Evolutionary conservation across 2,113 vertebrate genomes (phyloP), one percentile per base, ranked within the genome.

Genomic region (Phrynosoma platyrhinos): DNA sequence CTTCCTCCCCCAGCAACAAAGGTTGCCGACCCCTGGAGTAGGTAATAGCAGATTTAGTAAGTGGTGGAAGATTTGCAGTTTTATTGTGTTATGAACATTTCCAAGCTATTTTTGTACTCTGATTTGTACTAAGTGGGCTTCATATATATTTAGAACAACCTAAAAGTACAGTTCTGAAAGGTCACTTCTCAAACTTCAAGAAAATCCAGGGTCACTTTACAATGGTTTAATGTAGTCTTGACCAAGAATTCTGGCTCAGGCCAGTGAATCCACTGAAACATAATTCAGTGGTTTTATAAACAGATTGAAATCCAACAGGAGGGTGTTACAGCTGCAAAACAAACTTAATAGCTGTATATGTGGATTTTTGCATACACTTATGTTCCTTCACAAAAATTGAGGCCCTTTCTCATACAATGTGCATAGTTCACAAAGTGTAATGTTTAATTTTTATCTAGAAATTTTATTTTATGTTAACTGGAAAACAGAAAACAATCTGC

Each of bases 391-490:
- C 71, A 91, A 58, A 93, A 88, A 87, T 62, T 91, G 84, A 91
- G 76, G 75, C 86, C 20, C 89, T 87, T 85, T 75, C 84, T 87
- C 52, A 88, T 91, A 94, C 93, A 87, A 77, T 3, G 14, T 71
- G 71, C 83, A 90, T 94, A 93, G 82, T 80, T 83, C 90, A 91
- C 88, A 55, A 86, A 93, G 42, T 84, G 83, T 30, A 92, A 88
- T n/a, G 3, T 77, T 82, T 90, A 74, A 84, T 94, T 92, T 92
- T 92, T 95, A 94, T 80, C 78, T 25, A 23, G 40, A 2, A 52
- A 84, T 88, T 94, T 96, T 93, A 93, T 93, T 95, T 96, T 96
- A 91, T 92, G 90, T 92, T 95, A 91, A 94, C 87, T 92, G 82
- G 87, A 85, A 92, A 90, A 91, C 79, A 92, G 91, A 84, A 85